These are phyloP conservation scores for Acanthopagrus latus DNA, from an alignment of 2,797 vertebrate species.

Conservation along the genomic window DNA sequence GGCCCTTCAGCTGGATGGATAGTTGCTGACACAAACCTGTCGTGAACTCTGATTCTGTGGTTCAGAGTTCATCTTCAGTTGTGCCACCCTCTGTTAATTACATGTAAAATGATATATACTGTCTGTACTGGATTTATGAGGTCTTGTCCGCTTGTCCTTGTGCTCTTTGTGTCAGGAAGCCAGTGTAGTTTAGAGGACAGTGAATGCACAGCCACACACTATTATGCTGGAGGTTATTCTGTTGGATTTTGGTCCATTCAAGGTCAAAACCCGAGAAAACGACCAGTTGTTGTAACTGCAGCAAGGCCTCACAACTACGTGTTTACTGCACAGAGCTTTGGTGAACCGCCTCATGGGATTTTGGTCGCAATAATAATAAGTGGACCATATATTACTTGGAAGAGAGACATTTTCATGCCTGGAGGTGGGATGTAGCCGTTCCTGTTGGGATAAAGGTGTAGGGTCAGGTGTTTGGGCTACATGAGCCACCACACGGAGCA, in stretches of 20 bases:
- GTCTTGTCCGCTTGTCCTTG: conserved; percentile 17
- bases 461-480: too few species aligned
- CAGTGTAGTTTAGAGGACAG: not conserved
- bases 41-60: conserved; percentile 18
- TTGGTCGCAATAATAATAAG: not conserved
- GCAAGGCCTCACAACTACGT: not conserved
- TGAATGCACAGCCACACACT: not conserved
- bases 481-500: too few species aligned
- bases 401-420: too few species aligned
- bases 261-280: not conserved
- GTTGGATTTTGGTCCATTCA: not conserved
- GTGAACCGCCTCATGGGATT: not conserved
- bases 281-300: not conserved
- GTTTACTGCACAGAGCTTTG: not conserved
- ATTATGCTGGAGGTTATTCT: not conserved
- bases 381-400: too few species aligned
- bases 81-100: conserved; percentile 28
- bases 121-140: conserved; percentile 14
- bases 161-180: conserved; percentile 3
- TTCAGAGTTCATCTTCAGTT: conserved; percentile 13
- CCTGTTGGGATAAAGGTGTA: too few species aligned
- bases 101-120: not conserved
- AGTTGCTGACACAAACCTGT: conserved; percentile 10
- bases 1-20: conserved; percentile 8
- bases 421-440: too few species aligned